These are phyloP conservation scores for Girardinus metallicus DNA, from an alignment of 2,797 vertebrate genomes.

Conservation along the genomic window DNA sequence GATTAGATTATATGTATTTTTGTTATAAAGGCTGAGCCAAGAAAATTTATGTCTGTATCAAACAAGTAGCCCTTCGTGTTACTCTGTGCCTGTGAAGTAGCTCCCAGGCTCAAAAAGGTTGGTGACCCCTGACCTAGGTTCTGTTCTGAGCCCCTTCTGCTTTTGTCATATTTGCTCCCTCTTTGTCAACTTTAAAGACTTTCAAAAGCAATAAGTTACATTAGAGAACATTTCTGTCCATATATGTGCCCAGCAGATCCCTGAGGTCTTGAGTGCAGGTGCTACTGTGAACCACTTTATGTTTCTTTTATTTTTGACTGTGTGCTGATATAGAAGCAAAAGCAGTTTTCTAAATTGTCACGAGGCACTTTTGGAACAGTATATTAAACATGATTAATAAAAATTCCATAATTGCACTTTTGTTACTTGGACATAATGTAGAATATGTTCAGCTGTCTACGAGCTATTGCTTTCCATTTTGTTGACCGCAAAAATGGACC, in stretches of 20 bases:
- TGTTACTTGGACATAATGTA: background rate
- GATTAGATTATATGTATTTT: too few relatives aligned
- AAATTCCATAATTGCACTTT: background rate
- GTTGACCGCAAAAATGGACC: constrained; percentile 21
- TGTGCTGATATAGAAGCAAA: background rate
- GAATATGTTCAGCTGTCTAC: background rate
- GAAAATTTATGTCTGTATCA: too few relatives aligned
- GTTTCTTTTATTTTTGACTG: background rate
- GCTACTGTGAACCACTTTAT: background rate
- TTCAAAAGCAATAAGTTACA: background rate
- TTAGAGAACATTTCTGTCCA: background rate
- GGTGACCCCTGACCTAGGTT: too few relatives aligned
- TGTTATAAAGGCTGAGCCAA: too few relatives aligned
- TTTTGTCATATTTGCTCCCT: background rate
- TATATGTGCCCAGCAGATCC: too few relatives aligned
- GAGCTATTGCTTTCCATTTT: background rate
- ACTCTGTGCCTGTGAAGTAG: too few relatives aligned
- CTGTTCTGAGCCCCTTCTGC: background rate
- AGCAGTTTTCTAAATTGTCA: background rate
- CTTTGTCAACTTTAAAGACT: background rate
- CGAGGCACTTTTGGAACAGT: too few relatives aligned
- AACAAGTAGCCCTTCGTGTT: too few relatives aligned
- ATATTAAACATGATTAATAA: too few relatives aligned
- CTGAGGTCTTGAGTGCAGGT: background rate
- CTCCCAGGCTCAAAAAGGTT: too few relatives aligned